These are phyloP conservation scores for Corythoichthys haematopterus DNA, from an alignment of 2,113 vertebrate genomes.

Conservation along the genomic window DNA sequence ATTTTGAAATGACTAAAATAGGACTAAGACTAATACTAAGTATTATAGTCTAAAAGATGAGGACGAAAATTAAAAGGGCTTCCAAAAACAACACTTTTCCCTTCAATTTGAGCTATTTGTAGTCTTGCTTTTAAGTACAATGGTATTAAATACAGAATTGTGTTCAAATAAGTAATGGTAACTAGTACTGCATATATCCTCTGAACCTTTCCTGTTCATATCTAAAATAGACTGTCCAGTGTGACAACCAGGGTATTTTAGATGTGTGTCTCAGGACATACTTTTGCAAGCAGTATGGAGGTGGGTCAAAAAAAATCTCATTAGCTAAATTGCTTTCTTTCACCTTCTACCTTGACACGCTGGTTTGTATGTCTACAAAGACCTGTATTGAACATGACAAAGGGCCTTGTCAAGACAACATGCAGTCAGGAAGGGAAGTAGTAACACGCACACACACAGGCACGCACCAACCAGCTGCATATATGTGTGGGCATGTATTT, in stretches of 20 bases:
- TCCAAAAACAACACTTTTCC: too few species aligned
- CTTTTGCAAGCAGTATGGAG: neutral
- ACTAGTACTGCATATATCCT: too few species aligned
- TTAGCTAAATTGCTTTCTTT: slow-evolving; percentile 47
- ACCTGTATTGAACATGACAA: slow-evolving; percentile 50
- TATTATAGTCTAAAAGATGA: too few species aligned
- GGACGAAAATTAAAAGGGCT: too few species aligned
- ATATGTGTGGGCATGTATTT: slow-evolving; percentile 10
- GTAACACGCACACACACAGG: slow-evolving; percentile 13
- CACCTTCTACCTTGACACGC: slow-evolving; percentile 33
- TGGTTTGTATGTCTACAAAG: slow-evolving; percentile 20
- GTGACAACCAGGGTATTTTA: neutral
- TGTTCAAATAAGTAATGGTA: too few species aligned
- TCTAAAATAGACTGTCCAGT: neutral
- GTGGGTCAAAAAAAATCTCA: slow-evolving; percentile 32
- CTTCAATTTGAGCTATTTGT: too few species aligned
- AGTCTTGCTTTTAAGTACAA: too few species aligned
- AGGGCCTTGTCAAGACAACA: slow-evolving; percentile 49
- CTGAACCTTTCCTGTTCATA: too few species aligned
- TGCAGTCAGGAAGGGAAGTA: slow-evolving; percentile 40
- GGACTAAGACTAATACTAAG: too few species aligned
- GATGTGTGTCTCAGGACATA: neutral
- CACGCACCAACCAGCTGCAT: slow-evolving; percentile 13
- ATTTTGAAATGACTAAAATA: too few species aligned
- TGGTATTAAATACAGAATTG: too few species aligned